Evolutionary conservation across 2,797 vertebrate genomes (phyloP).

Genomic region (Chelon labrosus): DNA sequence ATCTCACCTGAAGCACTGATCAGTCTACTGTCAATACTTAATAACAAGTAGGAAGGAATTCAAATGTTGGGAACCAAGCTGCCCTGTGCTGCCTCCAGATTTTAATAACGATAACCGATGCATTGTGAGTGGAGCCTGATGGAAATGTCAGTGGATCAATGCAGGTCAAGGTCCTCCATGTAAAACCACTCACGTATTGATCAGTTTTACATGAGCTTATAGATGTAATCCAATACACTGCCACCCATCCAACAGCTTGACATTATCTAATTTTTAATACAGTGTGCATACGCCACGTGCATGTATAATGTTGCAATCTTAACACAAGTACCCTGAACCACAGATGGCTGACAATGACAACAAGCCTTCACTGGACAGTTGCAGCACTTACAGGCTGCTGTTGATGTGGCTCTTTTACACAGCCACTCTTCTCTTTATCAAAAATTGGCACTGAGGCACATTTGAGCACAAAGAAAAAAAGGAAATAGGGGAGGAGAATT

Average conservation of each 20-base stretch:
- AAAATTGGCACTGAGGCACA: too few relatives aligned
- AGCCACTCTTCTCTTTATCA: too few relatives aligned
- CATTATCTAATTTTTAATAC: conserved; percentile 41
- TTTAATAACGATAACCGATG: conserved; percentile 35
- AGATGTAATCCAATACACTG: conserved; percentile 45
- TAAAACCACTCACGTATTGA: conserved; percentile 61
- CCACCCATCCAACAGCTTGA: conserved; percentile 20
- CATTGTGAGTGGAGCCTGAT: conserved; percentile 23
- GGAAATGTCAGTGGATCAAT: conserved; percentile 52
- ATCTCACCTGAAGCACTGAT: too few relatives aligned
- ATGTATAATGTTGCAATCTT: conserved; percentile 13
- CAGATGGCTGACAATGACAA: not conserved
- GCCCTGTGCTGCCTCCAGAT: not conserved
- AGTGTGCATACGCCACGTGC: not conserved
- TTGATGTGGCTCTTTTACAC: not conserved
- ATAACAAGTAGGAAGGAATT: too few relatives aligned
- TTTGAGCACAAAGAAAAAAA: not conserved
- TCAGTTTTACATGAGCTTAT: conserved; percentile 28
- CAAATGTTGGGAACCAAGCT: too few relatives aligned
- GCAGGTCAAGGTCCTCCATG: conserved; percentile 51
- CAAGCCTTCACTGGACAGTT: not conserved
- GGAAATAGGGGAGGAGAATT: not conserved
- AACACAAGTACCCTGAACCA: not conserved
- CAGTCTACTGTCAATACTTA: too few relatives aligned
- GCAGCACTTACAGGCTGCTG: not conserved